Evolutionary conservation across 2,113 vertebrate genomes (phyloP), one percentile per base, ranked within the genome.

Genomic region (Rhynchomys soricoides): DNA sequence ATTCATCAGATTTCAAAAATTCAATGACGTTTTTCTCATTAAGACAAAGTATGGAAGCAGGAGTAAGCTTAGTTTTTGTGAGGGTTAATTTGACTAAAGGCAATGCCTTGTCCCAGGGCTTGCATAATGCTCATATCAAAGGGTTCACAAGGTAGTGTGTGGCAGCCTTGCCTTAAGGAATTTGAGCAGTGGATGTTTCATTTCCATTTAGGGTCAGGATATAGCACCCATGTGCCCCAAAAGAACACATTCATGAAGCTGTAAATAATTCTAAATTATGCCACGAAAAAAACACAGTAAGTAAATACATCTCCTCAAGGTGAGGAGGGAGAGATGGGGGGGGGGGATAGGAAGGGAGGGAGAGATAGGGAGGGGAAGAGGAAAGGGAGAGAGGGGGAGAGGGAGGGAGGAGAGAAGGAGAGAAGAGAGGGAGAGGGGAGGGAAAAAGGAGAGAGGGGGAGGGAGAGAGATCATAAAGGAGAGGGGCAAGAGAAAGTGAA

Each of bases 41-140:
- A 75, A 91, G 52, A 90, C 37, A 94, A 94, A 94, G 66, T 71
- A 78, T 45, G 68, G 85, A 92, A 73, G 88, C 31, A 31, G 66
- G 3, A 1, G 43, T 24, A 34, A 37, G 22, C n/a, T 62, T 90
- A 77, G 40, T 52, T 31, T 29, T 13, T 86, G 11, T 75, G 82
- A 91, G 43, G 34, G 40, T 83, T 91, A 75, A 90, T 71, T 3
- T 89, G 26, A 91, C 40, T 62, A 73, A 86, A 86, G 59, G 70
- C 57, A 43, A 64, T 45, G 8, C 29, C n/a, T 52, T 12, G n/a
- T 22, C 34, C 19, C 16, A 17, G 55, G 74, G 83, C 74, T 57
- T 88, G 5, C 16, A 52, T 26, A n/a, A n/a, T 26, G 34, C 34
- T 11, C 21, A 16, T 26, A 59, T 73, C 75, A 29, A 34, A 68